These are phyloP conservation scores for Drosophila bocqueti DNA, from an alignment of 1,140 invertebrate species.

Conservation along the genomic window DNA sequence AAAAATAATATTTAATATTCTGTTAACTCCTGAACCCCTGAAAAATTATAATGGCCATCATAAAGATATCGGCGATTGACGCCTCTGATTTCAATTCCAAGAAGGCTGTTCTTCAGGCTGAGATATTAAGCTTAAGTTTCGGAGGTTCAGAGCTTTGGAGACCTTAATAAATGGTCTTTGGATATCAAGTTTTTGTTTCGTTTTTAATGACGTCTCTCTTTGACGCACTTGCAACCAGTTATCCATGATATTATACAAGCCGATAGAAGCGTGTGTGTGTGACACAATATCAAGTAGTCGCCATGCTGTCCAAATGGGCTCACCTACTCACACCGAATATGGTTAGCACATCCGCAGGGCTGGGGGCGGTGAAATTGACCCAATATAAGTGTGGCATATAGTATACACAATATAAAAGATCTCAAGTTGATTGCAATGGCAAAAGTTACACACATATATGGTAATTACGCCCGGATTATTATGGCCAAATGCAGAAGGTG, in stretches of 20 bases:
- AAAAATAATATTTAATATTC: constrained; percentile 23
- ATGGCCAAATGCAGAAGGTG: constrained; percentile 61
- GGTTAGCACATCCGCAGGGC: constrained; percentile 4
- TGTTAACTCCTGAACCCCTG: constrained; percentile 5
- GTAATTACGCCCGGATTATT: constrained; percentile 70
- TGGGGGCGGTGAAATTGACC: constrained; percentile 27
- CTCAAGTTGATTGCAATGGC: constrained; percentile 57
- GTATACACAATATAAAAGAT: constrained; percentile 45
- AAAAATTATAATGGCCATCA: constrained; percentile 21
- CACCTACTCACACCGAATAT: constrained; percentile 14
- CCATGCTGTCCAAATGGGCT: constrained; percentile 46
- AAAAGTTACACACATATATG: constrained; percentile 66
- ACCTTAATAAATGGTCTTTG: constrained; percentile 15
- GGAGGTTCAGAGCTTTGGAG: not conserved
- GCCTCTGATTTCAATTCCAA: constrained; percentile 10
- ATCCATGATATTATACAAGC: constrained; percentile 24
- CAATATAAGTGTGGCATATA: constrained; percentile 34
- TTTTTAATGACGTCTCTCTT: constrained; percentile 22
- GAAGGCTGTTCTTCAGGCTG: constrained; percentile 2
- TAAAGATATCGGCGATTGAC: constrained; percentile 22
- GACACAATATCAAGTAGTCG: constrained; percentile 43
- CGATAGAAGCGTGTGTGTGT: constrained; percentile 5
- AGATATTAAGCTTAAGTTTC: not conserved
- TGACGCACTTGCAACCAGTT: constrained; percentile 45
- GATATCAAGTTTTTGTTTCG: constrained; percentile 25